Evolutionary conservation across 1,140 invertebrate species (phyloP).

Genomic region (Daktulosphaira vitifoliae): DNA sequence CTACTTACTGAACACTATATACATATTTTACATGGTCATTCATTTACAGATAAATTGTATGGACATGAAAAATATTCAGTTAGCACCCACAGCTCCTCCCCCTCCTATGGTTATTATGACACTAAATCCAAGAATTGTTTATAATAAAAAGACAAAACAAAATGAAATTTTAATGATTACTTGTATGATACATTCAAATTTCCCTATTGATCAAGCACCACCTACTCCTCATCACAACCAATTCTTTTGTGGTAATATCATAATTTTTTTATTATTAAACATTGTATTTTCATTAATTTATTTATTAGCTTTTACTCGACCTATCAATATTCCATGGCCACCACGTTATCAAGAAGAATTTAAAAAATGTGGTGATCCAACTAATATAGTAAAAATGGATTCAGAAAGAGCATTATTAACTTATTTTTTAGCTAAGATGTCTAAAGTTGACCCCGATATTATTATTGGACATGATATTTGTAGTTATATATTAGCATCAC

Average conservation of each 20-base stretch:
- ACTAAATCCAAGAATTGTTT: constrained; percentile 64
- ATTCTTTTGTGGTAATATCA: constrained; percentile 70
- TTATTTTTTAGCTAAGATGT: constrained; percentile 72
- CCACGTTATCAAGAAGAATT: constrained; percentile 57
- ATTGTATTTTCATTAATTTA: neutral
- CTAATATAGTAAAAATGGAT: constrained; percentile 53
- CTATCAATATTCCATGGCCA: constrained; percentile 69
- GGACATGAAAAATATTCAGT: constrained; percentile 24
- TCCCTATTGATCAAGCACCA: constrained; percentile 45
- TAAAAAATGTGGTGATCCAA: constrained; percentile 37
- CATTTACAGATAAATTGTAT: constrained; percentile 30
- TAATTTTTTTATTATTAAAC: neutral
- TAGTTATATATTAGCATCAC: constrained; percentile 76
- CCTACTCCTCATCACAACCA: constrained; percentile 69
- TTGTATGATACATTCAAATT: constrained; percentile 59
- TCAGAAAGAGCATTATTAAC: constrained; percentile 77
- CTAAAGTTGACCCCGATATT: constrained; percentile 84
- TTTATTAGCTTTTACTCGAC: constrained; percentile 64
- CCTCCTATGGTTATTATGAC: constrained; percentile 73
- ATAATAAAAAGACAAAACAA: constrained; percentile 65
- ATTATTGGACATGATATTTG: constrained; percentile 86
- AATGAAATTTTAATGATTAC: constrained; percentile 82
- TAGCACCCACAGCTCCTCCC: constrained; percentile 44
- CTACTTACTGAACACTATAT: too few relatives aligned
- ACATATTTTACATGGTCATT: too few relatives aligned